A percentile compares a stretch with the other conserved stretches of the same genome.
Conservation (phyloP, 2,888 invertebrate genomes). For the Melinaea menophilus region DNA sequence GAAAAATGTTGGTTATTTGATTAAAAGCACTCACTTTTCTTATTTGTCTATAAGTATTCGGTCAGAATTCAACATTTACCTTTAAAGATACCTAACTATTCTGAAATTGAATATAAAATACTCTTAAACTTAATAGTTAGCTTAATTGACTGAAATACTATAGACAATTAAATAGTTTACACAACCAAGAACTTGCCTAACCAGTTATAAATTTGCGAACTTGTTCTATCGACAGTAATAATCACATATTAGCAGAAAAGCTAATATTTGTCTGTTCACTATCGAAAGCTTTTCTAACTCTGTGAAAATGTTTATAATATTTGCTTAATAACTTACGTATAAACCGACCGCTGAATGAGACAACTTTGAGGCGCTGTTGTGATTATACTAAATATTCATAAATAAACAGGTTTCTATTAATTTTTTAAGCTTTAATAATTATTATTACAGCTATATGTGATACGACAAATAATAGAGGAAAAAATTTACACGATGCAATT, state of each 20-base stretch:
- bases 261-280: slow-evolving; percentile 25
- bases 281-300: slow-evolving; percentile 23
- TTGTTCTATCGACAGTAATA: slow-evolving; percentile 21
- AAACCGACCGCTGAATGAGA: slow-evolving; percentile 30
- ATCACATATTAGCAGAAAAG: slow-evolving; percentile 21
- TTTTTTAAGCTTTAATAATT: not conserved
- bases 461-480: no score
- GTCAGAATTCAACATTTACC: no score
- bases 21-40: no score
- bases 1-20: no score
- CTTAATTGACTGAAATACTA: not conserved
- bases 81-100: no score
- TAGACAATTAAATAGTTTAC: not conserved
- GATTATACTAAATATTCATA: slow-evolving; percentile 11
- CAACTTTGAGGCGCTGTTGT: slow-evolving; percentile 22
- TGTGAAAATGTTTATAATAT: slow-evolving; percentile 22
- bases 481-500: no score
- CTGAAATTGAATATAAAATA: no score
- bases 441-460: not conserved
- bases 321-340: slow-evolving; percentile 25
- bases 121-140: no score
- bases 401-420: not conserved
- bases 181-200: slow-evolving; percentile 11
- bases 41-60: no score
- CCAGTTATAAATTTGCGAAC: slow-evolving; percentile 16